Conservation (phyloP, 92 coral and sea anemone species). For the Heteractis magnifica region DNA sequence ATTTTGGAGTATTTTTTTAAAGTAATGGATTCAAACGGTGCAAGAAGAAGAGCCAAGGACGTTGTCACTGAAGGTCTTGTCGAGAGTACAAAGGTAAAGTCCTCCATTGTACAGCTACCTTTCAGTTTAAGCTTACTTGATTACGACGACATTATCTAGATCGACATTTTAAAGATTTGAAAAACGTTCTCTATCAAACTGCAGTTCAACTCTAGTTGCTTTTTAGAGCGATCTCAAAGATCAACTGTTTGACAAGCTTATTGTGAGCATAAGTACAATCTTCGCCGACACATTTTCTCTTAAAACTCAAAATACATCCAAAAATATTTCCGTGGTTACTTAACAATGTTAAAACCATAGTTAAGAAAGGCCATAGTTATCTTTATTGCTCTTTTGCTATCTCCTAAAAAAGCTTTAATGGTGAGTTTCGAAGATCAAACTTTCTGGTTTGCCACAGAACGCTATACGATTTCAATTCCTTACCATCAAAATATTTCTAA, state of each 20-base stretch:
- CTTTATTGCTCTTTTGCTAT: not conserved
- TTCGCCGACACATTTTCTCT: constrained; percentile 3
- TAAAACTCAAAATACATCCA: not conserved
- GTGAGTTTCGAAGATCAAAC: not conserved
- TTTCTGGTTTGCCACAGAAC: constrained; percentile 23
- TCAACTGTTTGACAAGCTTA: not conserved
- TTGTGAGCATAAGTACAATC: not conserved
- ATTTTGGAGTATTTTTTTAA: not conserved
- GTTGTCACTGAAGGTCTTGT: not conserved
- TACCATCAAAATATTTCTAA: not conserved
- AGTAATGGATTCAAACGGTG: constrained; percentile 48
- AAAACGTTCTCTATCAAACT: not conserved
- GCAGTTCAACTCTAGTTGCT: not conserved
- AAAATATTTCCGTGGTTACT: not conserved
- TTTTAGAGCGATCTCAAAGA: not conserved
- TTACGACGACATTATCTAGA: not conserved
- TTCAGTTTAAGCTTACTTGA: not conserved
- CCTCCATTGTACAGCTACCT: not conserved
- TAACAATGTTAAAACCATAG: not conserved
- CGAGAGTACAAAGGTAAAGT: constrained; percentile 28
- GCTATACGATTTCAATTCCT: not conserved
- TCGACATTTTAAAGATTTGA: not conserved
- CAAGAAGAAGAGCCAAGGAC: constrained; percentile 40
- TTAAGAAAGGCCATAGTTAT: not conserved
- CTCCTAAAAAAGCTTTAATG: not conserved